Percentiles rank a stretch among this genome's conserved stretches.
Conservation (phyloP, 1,140 invertebrate genomes). For the Drosophila erecta region DNA sequence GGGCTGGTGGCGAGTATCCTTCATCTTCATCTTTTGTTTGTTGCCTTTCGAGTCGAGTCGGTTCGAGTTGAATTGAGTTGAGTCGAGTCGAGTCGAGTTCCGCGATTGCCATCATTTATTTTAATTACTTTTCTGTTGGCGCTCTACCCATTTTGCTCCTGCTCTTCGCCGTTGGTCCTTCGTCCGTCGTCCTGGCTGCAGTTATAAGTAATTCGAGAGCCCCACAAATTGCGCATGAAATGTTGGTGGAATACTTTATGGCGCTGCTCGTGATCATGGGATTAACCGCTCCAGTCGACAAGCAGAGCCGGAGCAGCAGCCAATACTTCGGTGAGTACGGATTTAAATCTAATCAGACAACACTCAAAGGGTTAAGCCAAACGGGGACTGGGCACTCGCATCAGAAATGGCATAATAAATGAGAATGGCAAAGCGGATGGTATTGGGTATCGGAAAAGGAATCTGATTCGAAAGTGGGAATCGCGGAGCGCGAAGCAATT, state of each 20-base stretch:
- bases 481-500: not conserved
- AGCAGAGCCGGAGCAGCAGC: conserved; percentile 61
- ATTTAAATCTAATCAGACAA: conserved; percentile 52
- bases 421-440: not conserved
- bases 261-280: conserved; percentile 84
- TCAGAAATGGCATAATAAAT: conserved; percentile 34
- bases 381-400: conserved; percentile 15
- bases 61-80: conserved; percentile 3
- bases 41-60: conserved; percentile 5
- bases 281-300: conserved; percentile 83
- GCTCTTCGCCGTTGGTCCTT: not conserved
- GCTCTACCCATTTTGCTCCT: conserved; percentile 1
- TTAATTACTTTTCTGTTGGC: conserved; percentile 77
- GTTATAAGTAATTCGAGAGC: conserved; percentile 75
- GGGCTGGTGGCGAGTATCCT: conserved; percentile 3
- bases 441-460: conserved; percentile 10
- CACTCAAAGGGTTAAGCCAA: conserved; percentile 33
- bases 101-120: conserved; percentile 80
- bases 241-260: conserved; percentile 84
- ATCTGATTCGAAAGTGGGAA: not conserved
- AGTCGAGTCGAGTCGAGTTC: conserved; percentile 36
- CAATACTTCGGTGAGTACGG: conserved; percentile 74
- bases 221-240: conserved; percentile 84
- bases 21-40: conserved; percentile 37
- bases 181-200: conserved; percentile 38